Evolutionary conservation across 37 sponge, comb jelly and placozoan species (phyloP).

Genomic region (Ianthella basta): DNA sequence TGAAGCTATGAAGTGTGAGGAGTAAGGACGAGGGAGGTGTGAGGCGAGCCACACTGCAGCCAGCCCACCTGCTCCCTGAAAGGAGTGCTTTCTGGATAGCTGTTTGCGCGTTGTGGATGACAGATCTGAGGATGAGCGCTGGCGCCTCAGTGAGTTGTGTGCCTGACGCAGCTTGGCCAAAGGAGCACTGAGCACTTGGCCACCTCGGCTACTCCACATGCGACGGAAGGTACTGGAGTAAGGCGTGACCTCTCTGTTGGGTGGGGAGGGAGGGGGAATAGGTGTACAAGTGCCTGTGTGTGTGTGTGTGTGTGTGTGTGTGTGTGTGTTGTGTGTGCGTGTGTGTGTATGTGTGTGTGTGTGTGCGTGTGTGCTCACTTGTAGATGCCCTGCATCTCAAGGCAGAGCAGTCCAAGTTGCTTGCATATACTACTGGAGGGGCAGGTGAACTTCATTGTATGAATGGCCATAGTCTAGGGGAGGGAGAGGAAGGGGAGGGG

Average conservation of each 20-base stretch:
- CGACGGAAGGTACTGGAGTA: constrained; percentile 9
- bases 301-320: not conserved
- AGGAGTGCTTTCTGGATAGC: not conserved
- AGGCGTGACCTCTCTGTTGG: not conserved
- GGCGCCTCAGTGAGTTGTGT: not conserved
- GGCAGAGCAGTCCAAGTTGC: constrained; percentile 34
- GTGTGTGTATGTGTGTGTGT: not conserved
- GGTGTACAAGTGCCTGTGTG: not conserved
- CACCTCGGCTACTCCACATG: constrained; percentile 23
- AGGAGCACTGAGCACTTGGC: not conserved
- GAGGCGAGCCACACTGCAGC: not conserved
- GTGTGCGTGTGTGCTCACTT: constrained; percentile 25
- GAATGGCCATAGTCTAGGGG: constrained; percentile 28
- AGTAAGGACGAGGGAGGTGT: not conserved
- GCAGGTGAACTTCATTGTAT: constrained; percentile 45
- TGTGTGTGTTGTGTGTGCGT: constrained; percentile 15
- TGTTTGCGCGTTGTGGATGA: not conserved
- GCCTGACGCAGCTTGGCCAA: constrained; percentile 1
- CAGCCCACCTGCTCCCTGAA: constrained; percentile 7
- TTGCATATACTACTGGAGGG: constrained; percentile 16
- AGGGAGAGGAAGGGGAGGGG: not conserved
- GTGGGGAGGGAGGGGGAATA: not conserved
- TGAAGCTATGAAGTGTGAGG: not conserved
- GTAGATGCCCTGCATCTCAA: constrained; percentile 30
- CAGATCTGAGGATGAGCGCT: not conserved